These are phyloP conservation scores for Yasuhikotakia modesta DNA, from an alignment of 2,797 vertebrate species.

Conservation along the genomic window DNA sequence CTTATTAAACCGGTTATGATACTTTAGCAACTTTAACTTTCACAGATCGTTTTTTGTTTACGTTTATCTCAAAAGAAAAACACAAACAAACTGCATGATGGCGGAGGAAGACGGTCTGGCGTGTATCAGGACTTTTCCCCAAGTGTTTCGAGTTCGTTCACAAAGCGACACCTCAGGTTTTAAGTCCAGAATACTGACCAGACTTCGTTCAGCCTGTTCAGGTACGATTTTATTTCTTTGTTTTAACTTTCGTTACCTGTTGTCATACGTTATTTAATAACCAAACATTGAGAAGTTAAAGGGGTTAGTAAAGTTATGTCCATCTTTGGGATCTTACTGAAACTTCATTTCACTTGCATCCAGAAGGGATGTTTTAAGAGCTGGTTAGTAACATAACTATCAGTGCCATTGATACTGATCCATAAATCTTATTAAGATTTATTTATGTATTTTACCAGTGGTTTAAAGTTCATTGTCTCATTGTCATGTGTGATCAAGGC, in stretches of 20 bases:
- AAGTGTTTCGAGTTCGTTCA: constrained; percentile 69
- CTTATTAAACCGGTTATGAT: not conserved
- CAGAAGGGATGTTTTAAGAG: not conserved
- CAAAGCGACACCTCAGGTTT: constrained; percentile 76
- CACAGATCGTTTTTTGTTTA: not conserved
- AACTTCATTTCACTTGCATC: not conserved
- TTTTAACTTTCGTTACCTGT: not conserved
- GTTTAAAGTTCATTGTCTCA: not conserved
- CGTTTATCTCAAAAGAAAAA: not conserved
- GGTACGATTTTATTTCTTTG: constrained; percentile 65
- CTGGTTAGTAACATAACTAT: not conserved
- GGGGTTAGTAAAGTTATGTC: not conserved
- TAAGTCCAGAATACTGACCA: constrained; percentile 68
- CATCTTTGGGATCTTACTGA: not conserved
- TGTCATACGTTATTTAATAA: not conserved
- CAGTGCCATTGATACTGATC: not conserved
- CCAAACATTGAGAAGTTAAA: too few relatives aligned
- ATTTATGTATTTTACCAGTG: too few relatives aligned
- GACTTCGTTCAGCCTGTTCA: constrained; percentile 72
- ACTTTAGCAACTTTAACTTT: not conserved
- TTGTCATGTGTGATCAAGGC: not conserved
- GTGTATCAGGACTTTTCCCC: constrained; percentile 61
- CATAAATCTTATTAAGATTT: not conserved
- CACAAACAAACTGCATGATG: constrained; percentile 60
- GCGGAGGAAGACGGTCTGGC: constrained; percentile 61